Base-by-base conservation (phyloP, 2,797 vertebrate genomes). In the Catamblyrhynchus diadema region DNA sequence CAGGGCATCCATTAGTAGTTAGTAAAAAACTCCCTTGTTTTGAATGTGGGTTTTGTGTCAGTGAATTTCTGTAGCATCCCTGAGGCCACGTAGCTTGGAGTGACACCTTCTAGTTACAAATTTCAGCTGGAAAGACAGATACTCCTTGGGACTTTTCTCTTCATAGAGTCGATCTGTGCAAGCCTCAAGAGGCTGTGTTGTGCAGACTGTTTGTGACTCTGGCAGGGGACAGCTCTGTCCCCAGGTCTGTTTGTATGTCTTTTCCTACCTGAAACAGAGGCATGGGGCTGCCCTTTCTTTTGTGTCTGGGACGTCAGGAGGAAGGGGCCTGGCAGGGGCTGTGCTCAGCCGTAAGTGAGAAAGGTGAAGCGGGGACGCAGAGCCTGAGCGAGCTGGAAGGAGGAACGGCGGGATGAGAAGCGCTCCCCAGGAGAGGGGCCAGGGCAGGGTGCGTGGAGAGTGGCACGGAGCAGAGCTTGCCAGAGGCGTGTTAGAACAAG, bases 241-340 rank as follows among this genome's bases (percentile, higher is more conserved):
- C 57, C 8, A 20, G 1, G 7, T 42, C 42, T 65, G 1, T n/a
- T 30, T 2, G 30, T 13, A 2, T 1, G 1, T 24, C 18, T 48
- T 67, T 50, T 67, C 37, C 69, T 28, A 2, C 37, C 4, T 10
- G 82, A 35, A 74, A 35, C 25, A 33, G 28, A 59, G 53, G 11
- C 27, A 2, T 4, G 27, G 77, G 23, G 21, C 35, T 86, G 78
- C 28, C 11, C 7, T 47, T 69, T 14, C 57, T 41, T 39, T 20
- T 18, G 21, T 7, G 59, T 15, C 10, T 33, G 2, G 12, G 28
- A 10, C 56, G 44, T 35, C 18, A 6, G 60, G 44, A 89, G 64
- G 64, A 41, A 91, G 71, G 17, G 24, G 12, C 73, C 66, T 41
- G 78, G 47, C 74, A 28, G 17, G 56, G 67, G 16, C 0, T 87